A percentile compares a stretch with the other conserved stretches of the same genome.
phyloP scores from a whole-genome alignment of 2,113 vertebrate species.

The Otocyon megalotis region DNA sequence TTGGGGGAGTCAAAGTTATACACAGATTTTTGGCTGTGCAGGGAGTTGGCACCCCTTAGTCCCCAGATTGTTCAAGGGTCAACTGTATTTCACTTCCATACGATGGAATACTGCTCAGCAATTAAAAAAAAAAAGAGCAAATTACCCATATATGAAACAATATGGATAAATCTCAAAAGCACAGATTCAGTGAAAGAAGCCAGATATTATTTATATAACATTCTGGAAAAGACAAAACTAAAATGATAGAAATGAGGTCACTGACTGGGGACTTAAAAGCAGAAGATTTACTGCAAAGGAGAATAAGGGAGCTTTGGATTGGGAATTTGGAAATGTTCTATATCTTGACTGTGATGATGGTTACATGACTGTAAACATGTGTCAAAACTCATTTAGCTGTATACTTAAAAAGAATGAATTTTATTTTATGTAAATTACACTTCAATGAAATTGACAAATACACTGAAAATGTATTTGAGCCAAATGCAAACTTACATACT shows the following conservation, averaged over 20 bases:
- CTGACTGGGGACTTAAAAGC: not conserved
- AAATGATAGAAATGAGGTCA: not conserved
- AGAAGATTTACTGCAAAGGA: not conserved
- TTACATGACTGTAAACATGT: not conserved
- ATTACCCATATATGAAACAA: not conserved
- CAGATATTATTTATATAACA: slow-evolving; percentile 1
- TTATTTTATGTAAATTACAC: slow-evolving; percentile 29
- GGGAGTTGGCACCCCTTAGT: not conserved
- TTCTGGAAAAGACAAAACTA: not conserved
- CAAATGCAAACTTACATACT: slow-evolving; percentile 23
- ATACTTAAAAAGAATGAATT: not conserved
- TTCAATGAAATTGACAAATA: not conserved
- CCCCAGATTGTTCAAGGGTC: not conserved
- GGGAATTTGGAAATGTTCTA: not conserved
- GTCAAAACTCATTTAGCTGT: not conserved
- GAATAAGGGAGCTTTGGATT: not conserved
- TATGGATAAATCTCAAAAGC: not conserved
- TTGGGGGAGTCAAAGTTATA: not conserved
- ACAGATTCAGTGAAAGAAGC: not conserved
- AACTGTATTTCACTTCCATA: not conserved
- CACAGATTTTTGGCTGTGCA: not conserved
- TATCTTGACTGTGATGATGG: not conserved
- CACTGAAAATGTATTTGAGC: not conserved
- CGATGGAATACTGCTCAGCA: not conserved
- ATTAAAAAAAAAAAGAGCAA: not conserved